These are phyloP conservation scores for Ostrea denselamellosa DNA, from an alignment of 1,140 invertebrate genomes.

Conservation along the genomic window DNA sequence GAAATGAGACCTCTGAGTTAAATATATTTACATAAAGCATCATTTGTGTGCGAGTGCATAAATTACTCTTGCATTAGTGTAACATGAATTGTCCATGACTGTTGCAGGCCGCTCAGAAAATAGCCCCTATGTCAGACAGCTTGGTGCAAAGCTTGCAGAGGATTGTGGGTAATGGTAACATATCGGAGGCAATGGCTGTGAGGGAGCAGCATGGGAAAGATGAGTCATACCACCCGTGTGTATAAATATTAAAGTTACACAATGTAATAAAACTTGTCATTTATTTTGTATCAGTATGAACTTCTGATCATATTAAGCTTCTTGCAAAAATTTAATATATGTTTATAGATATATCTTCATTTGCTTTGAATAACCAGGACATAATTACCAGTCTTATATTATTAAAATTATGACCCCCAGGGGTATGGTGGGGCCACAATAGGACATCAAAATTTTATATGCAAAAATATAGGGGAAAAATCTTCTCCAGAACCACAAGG, in stretches of 20 bases:
- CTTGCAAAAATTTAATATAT: no score
- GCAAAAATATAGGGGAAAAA: no score
- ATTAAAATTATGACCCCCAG: no score
- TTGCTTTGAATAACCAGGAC: no score
- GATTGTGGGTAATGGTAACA: conserved; percentile 79
- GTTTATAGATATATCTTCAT: no score
- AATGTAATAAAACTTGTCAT: no score
- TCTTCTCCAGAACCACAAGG: no score
- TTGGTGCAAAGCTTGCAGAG: conserved; percentile 40
- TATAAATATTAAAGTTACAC: conserved; percentile 5
- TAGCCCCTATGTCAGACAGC: conserved; percentile 45
- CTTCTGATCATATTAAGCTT: no score
- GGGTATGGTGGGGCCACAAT: no score
- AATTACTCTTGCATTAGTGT: background rate
- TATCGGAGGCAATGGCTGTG: conserved; percentile 78
- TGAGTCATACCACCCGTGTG: conserved; percentile 80
- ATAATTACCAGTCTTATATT: no score
- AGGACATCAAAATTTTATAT: no score
- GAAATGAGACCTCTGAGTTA: background rate
- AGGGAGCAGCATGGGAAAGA: conserved; percentile 81
- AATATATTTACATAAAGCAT: background rate
- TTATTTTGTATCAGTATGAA: no score
- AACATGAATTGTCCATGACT: background rate
- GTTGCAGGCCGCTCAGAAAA: conserved; percentile 46
- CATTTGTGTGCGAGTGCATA: background rate